Conservation (phyloP, 2,888 invertebrate species). For the Eupithecia subumbrata region DNA sequence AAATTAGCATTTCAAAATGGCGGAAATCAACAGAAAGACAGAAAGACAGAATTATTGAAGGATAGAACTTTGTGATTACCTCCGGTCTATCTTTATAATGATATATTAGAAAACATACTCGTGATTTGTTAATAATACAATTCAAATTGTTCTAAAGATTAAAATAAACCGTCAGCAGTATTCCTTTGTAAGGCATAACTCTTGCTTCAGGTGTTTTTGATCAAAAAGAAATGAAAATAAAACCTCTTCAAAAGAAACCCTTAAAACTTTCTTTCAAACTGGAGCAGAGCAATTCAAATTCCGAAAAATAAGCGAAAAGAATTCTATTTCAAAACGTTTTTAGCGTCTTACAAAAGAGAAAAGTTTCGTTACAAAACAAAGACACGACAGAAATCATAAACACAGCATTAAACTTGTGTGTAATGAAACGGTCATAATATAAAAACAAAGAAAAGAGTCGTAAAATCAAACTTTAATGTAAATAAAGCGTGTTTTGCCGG, state of each 20-base stretch:
- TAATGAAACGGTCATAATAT: constrained; percentile 45
- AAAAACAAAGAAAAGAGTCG: constrained; percentile 58
- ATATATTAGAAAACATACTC: background rate
- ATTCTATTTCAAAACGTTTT: constrained; percentile 25
- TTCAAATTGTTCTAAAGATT: background rate
- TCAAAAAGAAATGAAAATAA: constrained; percentile 6
- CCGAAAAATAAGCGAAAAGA: constrained; percentile 21
- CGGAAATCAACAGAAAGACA: constrained; percentile 1
- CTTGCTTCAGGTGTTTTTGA: constrained; percentile 6
- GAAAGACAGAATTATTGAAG: background rate
- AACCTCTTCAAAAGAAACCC: constrained; percentile 8
- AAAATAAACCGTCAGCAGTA: background rate
- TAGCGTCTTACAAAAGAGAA: constrained; percentile 23
- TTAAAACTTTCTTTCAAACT: constrained; percentile 24
- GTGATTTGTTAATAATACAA: too few species aligned
- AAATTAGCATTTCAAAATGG: constrained; percentile 21
- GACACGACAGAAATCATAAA: constrained; percentile 35
- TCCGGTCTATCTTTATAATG: background rate
- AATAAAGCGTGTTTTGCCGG: constrained; percentile 54
- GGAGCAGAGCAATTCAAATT: constrained; percentile 22
- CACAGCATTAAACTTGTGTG: constrained; percentile 32
- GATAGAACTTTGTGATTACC: background rate
- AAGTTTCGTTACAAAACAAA: constrained; percentile 38
- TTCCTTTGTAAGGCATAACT: background rate
- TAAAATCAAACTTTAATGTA: constrained; percentile 59